Base-by-base conservation (phyloP, 2,113 vertebrate species). In the Hiodon alosoides region DNA sequence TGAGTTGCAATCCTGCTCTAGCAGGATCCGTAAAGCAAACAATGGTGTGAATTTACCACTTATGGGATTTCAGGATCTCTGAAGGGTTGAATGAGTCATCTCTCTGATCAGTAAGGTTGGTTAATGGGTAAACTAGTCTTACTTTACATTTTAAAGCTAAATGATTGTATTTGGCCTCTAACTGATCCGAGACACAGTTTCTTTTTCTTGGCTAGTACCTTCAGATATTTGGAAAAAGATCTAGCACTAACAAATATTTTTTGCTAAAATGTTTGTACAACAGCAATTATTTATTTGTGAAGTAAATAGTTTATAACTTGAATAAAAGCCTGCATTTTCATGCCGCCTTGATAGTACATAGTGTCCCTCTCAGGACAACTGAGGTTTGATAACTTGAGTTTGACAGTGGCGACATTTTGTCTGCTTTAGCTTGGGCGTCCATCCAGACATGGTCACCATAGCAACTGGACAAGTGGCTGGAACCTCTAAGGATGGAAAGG, bases 391-490 rank as follows among this genome's bases (percentile, higher is more conserved):
- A 7, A 9, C 65, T 75, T 11, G 6, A 57, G 17, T 69, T 13
- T 77, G 57, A 46, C 48, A 73, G 69, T 46, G 31, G 65, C 57
- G 5, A 67, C 59, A 55, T 61, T 48, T 57, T 65, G 47, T 65
- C 69, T 71, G 74, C 78, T 71, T 7, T 72, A 97, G 95, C 86
- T 81, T 97, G 88, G 92, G 92, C 3, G 89, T 97, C 71, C 95
- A 97, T 83, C 95, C 95, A 0, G 95, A 97, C 81, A 96, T 94
- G 90, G 94, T 97, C 80, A 97, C 95, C 80, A 93, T 97, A 53
- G 95, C 95, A 81, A 97, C 94, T 0, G 95, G 95, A 55, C 95
- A 97, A 85, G 90, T 97, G 80, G 94, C 95, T 0, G 95, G 95
- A 76, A 95, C 90, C 80, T 92, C 94, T 4, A 94, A 94, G 86